Conservation (phyloP, 1,140 invertebrate species). For the Euwallacea similis region DNA sequence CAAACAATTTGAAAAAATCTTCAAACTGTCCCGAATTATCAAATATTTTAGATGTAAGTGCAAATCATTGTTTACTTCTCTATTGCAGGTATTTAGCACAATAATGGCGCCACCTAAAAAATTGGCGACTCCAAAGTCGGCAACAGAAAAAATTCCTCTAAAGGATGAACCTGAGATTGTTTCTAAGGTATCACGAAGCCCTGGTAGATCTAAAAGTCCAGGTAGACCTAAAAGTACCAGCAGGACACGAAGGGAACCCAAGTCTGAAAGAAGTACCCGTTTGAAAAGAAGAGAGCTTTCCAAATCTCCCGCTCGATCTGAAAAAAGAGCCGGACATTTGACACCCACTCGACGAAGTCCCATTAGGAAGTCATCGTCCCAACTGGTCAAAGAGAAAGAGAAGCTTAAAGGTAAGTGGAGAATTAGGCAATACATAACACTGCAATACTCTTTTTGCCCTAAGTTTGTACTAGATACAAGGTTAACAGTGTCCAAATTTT, state of each 20-base stretch:
- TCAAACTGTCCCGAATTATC: too few species aligned
- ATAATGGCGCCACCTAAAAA: too few species aligned
- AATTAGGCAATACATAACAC: background rate
- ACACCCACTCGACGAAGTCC: slow-evolving; percentile 30
- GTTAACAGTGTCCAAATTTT: too few species aligned
- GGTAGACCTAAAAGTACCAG: slow-evolving; percentile 42
- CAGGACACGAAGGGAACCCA: slow-evolving; percentile 6
- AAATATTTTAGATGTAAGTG: too few species aligned
- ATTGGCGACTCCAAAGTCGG: too few species aligned
- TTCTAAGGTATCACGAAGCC: background rate
- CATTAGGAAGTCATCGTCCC: slow-evolving; percentile 33
- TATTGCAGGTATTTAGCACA: too few species aligned
- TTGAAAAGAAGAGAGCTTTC: background rate
- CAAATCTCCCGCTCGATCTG: slow-evolving; percentile 10
- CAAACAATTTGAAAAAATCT: too few species aligned
- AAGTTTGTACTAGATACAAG: background rate
- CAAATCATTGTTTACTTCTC: too few species aligned
- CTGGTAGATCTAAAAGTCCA: slow-evolving; percentile 35
- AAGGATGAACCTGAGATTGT: too few species aligned
- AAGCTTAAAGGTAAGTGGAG: slow-evolving; percentile 2
- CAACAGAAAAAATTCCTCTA: too few species aligned
- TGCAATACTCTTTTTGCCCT: background rate
- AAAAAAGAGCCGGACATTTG: background rate
- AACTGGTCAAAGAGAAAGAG: slow-evolving; percentile 10
- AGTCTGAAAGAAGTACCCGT: background rate